Evolutionary conservation across 2,888 invertebrate genomes (phyloP), one percentile per base, ranked within the genome.

Genomic region (Mesodorylaimus sp.): DNA sequence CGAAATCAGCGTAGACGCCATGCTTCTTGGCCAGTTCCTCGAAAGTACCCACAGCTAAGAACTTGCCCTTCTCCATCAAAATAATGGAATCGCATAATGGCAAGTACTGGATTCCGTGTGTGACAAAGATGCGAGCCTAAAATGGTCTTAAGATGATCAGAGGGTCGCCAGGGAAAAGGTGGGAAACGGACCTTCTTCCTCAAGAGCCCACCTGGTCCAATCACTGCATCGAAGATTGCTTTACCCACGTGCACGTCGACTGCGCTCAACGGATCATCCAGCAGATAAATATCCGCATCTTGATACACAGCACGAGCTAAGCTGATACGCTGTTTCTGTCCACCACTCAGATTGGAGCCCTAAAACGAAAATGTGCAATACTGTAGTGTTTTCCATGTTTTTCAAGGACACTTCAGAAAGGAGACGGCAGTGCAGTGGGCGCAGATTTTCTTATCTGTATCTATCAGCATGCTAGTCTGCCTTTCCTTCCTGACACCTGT

Each of bases 201-300:
- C 2, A 75, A 61, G 1, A 73, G 36, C 13, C 74, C 74, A 7
- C 73, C 74, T 0, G 83, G 81, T 3, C 89, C 87, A 54, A 95
- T 77, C 24, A 86, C 85, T 67, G 86, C 77, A 55, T 89, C 83
- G 64, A 91, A 93, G 62, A 93, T 86, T 65, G 89, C 88, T 71
- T 87, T 88, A 10, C 89, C 89, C 43, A 91, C 89, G 66, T 91
- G 91, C 36, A 86, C 79, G 68, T 91, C 91, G 1, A 91, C 89
- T 3, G 91, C 89, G 66, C 86, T 86, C 48, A 76, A 63, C 2
- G 91, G 91, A 74, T 93, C 93, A 65, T 93, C 93, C 60, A 93
- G 72, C 63, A 87, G 78, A 69, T 86, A 91, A 54, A 86, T 74
- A 61, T 88, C 86, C 0, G 82, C 77, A 68, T 85, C 77, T 60